A percentile compares a stretch with the other conserved stretches of the same genome.
Conservation (phyloP, 2,797 vertebrate species). For the Diglossa cyanea region DNA sequence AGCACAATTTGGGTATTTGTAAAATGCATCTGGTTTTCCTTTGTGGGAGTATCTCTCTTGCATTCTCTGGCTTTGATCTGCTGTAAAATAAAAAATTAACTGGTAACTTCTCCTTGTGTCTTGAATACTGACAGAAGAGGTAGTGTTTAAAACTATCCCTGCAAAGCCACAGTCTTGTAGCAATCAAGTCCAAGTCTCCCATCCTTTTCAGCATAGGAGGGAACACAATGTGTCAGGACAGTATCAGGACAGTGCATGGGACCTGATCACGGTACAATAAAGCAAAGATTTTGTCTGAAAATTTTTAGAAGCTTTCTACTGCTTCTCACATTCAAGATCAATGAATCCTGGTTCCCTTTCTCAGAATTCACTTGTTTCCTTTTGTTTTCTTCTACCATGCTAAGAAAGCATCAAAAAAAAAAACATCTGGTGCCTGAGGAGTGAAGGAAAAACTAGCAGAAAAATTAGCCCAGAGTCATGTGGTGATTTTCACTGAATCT, state of each 20-base stretch:
- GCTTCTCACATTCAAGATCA: not conserved
- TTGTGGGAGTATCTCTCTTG: not conserved
- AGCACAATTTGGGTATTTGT: conserved; percentile 12
- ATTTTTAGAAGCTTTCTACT: not conserved
- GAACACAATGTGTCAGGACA: not conserved
- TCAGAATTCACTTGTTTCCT: not conserved
- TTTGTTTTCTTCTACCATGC: not conserved
- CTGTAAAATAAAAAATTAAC: not conserved
- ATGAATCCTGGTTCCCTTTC: not conserved
- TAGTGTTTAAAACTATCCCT: not conserved
- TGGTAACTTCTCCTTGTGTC: not conserved
- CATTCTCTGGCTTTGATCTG: not conserved
- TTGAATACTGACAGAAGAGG: not conserved
- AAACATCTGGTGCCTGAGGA: not conserved
- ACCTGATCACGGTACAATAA: not conserved
- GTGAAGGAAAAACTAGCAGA: not conserved
- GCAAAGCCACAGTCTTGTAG: not conserved
- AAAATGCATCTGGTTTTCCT: conserved; percentile 20
- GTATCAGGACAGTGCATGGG: not conserved
- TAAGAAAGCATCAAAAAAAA: not conserved
- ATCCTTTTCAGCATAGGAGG: not conserved
- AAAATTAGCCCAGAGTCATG: not conserved
- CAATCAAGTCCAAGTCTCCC: not conserved
- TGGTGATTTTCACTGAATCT: not conserved
- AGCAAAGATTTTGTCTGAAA: not conserved